Evolutionary conservation across 2,888 invertebrate species (phyloP), one percentile per base, ranked within the genome.

Genomic region (Hololepta plana): DNA sequence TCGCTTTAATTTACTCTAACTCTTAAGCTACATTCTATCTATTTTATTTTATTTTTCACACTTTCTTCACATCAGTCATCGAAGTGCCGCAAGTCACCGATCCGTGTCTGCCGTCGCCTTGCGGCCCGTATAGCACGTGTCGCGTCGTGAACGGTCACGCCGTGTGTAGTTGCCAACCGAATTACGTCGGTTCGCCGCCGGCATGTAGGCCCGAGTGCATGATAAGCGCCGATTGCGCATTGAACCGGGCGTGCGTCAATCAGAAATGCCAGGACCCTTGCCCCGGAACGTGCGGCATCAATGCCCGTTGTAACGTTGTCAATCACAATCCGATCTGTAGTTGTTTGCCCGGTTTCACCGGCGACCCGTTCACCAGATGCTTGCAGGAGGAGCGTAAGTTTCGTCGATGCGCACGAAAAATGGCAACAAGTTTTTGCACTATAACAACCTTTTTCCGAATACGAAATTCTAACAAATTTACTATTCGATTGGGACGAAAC

Each of bases 321-420:
- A 70, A 68, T 39, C 74, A 74, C 44, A 67, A 69, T 43, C 68
- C 73, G 2, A 69, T 72, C 28, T 74, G 74, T 46, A 66, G 64
- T 35, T 74, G 74, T 47, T 45, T 63, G 12, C 50, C 59, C 16
- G 68, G 67, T 27, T 63, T 59, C 49, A 64, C 65, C 12, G 72
- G 72, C 23, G 72, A 73, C 55, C 71, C 72, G 31, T 72, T 71
- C 41, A 49, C 55, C 9, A 52, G 58, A 29, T 70, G 70, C 35
- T 36, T 50, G 20, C 29, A 25, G 16, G 31, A 35, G 12, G 32
- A 37, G 32, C 20, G 39, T 39, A 39, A 32, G 35, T n/a, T n/a
- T n/a, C n/a, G n/a, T n/a, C n/a, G n/a, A n/a, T 44, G 33, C 35
- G 32, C 44, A 32, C 35, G 46, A 41, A 36, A 47, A 47, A 49